Conservation (phyloP, 2,888 invertebrate species). For the Lasioglossum marginatum region DNA sequence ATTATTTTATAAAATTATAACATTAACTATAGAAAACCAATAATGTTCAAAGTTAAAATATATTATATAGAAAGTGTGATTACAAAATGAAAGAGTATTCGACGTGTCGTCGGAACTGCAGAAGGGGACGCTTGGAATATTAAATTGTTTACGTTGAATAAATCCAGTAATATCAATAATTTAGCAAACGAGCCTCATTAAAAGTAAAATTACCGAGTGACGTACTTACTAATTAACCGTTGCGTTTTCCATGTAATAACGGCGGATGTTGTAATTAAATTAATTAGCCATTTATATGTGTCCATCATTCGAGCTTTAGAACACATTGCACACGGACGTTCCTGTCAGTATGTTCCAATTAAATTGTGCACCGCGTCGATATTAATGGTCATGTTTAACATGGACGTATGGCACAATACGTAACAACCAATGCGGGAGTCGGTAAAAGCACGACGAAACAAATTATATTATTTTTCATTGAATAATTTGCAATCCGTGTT, state of each 20-base stretch:
- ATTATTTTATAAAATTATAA: not conserved
- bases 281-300: constrained; percentile 49
- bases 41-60: not conserved
- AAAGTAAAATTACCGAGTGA: constrained; percentile 27
- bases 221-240: constrained; percentile 36
- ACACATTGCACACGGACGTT: constrained; percentile 28
- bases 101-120: not conserved
- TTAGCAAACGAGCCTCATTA: constrained; percentile 3
- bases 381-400: constrained; percentile 50
- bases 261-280: constrained; percentile 46
- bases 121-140: not conserved
- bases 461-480: constrained; percentile 60
- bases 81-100: not conserved
- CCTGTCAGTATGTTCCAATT: constrained; percentile 57
- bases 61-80: not conserved
- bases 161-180: constrained; percentile 18
- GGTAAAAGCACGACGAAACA: constrained; percentile 42
- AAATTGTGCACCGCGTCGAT: constrained; percentile 47
- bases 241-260: constrained; percentile 38
- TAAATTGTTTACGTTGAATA: constrained; percentile 5
- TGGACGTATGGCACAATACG: constrained; percentile 28
- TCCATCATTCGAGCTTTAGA: constrained; percentile 44
- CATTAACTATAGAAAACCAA: not conserved
- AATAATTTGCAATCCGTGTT: constrained; percentile 40
- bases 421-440: constrained; percentile 23